Evolutionary conservation across 2,888 invertebrate species (phyloP), one percentile per base, ranked within the genome.

Genomic region (Brachylomia viminalis): DNA sequence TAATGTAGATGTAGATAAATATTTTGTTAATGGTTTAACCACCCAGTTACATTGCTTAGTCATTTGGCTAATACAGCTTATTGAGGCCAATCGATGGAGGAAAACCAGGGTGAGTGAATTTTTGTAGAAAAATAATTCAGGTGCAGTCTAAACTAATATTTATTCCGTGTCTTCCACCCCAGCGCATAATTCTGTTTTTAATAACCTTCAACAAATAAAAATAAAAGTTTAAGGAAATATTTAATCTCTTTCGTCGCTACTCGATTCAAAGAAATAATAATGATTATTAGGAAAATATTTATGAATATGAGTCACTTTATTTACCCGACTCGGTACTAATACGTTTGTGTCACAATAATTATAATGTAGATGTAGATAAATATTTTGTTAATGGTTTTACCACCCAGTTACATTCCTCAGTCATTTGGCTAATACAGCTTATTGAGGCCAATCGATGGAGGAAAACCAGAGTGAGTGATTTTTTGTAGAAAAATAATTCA

Each of bases 301-400:
- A 64, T 47, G 23, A 17, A n/a, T 27, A 38, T 71, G 71, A 56
- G n/a, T 78, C 71, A 71, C 10, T 59, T 15, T 65, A 47, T 76
- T 70, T 62, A 33, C 10, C 2, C 5, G 1, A 58, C 17, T 45
- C 20, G 15, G 7, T 65, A 54, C 27, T 42, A 23, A 67, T 56
- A 33, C 47, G 33, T 56, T 56, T 73, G 47, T 73, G 54, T 47
- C 23, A 56, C 33, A 8, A n/a, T n/a, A 62, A 56, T 62, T 62
- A 38, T 64, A 54, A 17, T 38, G 38, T 38, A 38, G 5, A n/a
- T n/a, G 11, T 54, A 30, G 8, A 30, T 30, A 49, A n/a, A 52
- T 23, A 58, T 58, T 58, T 68, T 75, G 13, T 5, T 54, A 54
- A n/a, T 23, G 52, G 52, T 23, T 10, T 5, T 23, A 2, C 23